Evolutionary conservation across 2,888 invertebrate species (phyloP), one percentile per base, ranked within the genome.

Genomic region (Dexiosoma caninum): DNA sequence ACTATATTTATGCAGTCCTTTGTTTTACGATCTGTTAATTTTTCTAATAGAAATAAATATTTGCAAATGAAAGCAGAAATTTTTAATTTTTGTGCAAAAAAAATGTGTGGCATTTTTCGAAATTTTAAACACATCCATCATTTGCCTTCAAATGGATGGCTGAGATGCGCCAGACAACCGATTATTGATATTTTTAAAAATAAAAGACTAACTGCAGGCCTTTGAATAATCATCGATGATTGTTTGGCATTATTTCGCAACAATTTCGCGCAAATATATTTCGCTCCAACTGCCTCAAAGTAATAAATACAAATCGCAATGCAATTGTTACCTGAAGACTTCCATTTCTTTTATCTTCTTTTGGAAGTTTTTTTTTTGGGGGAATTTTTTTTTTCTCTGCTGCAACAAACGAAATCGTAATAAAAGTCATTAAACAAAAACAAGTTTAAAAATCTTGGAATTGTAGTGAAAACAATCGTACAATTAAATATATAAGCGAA

Each of bases 261-360:
- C 49, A 60, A 60, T 44, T 14, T 8, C 37, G 9, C 19, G 12
- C 32, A 62, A 62, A 69, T 35, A 32, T 10, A 30, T 19, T 16
- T 27, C 23, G 23, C n/a, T 21, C 16, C 53, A 62, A 53, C 59
- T 23, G 60, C 71, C 62, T 67, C 1, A 23, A 42, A 40, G 46
- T 46, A 40, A 49, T 21, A 40, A 37, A 74, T 40, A 40, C 10
- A n/a, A 51, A 19, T 27, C 16, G 6, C 40, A n/a, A 44, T 40
- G 23, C 21, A 35, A 5, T 27, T 27, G 27, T 27, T 27, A 6
- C 27, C 3, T 27, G n/a, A n/a, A 21, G 35, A 19, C 60, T 60
- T 51, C 57, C 49, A 71, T 64, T 66, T 57, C 40, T 64, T 78
- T 64, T n/a, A n/a, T n/a, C n/a, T n/a, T n/a, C n/a, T n/a, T n/a